These are phyloP conservation scores for Anthrax anthrax DNA, from an alignment of 2,888 invertebrate genomes.

Conservation along the genomic window DNA sequence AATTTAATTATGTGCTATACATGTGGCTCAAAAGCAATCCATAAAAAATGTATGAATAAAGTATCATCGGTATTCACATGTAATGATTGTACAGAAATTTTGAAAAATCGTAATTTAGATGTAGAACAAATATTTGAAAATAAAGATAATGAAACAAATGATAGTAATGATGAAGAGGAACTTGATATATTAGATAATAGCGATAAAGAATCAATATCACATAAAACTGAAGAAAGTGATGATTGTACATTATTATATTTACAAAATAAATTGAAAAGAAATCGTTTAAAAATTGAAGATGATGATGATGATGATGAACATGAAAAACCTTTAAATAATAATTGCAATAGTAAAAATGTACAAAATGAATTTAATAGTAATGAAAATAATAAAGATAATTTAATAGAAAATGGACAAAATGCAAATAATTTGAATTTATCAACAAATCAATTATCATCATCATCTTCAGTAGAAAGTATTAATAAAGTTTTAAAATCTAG, in stretches of 20 bases:
- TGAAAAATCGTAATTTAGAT: background rate
- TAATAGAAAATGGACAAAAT: no score
- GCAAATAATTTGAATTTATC: background rate
- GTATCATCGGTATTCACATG: slow-evolving; percentile 5
- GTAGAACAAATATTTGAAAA: background rate
- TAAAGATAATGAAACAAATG: background rate
- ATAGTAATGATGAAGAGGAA: background rate
- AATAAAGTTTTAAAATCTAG: background rate
- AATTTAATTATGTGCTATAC: slow-evolving; percentile 18
- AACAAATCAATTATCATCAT: background rate
- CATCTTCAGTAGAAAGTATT: background rate
- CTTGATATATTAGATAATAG: background rate
- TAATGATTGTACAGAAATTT: slow-evolving; percentile 3
- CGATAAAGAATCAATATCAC: no score
- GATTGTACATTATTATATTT: no score
- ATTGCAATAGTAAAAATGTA: background rate
- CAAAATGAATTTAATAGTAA: no score
- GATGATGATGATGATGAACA: no score
- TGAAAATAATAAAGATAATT: no score
- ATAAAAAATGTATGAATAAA: slow-evolving; percentile 10
- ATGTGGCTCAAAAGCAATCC: slow-evolving; percentile 22
- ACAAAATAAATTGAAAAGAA: no score
- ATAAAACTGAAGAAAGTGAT: no score
- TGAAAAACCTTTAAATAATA: background rate
- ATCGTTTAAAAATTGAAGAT: no score